Evolutionary conservation across 2,888 invertebrate genomes (phyloP).

Genomic region (Drosophila borborema): DNA sequence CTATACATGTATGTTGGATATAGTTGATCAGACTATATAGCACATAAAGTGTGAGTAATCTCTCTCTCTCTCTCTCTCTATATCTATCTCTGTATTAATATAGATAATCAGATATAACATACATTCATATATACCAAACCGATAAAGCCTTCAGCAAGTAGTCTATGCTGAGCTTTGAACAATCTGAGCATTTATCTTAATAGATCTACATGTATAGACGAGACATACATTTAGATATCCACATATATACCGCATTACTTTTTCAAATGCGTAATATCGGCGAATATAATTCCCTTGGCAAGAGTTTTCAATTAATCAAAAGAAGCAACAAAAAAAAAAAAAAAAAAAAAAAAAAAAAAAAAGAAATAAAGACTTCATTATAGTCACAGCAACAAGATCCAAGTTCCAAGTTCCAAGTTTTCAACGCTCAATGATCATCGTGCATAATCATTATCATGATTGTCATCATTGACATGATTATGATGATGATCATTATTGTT

Average conservation of each 20-base stretch:
- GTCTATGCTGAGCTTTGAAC: background rate
- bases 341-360: background rate
- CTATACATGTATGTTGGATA: no score
- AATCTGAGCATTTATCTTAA: background rate
- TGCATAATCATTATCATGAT: conserved; percentile 3
- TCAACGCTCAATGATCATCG: conserved; percentile 37
- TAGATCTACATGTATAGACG: background rate
- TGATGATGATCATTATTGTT: conserved; percentile 36
- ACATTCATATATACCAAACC: background rate
- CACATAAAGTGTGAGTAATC: background rate
- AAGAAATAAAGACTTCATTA: background rate
- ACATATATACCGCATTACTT: background rate
- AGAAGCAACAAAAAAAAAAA: background rate
- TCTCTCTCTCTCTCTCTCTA: background rate
- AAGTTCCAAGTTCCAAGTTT: conserved; percentile 35
- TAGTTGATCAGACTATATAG: background rate
- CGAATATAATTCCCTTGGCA: background rate
- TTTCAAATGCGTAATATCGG: background rate
- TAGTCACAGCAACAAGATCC: conserved; percentile 21
- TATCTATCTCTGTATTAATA: background rate
- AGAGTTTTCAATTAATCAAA: conserved; percentile 21
- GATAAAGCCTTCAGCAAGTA: background rate
- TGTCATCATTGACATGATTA: conserved; percentile 6
- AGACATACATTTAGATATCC: background rate
- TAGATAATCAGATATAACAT: background rate